Base-by-base conservation (phyloP, 2,888 invertebrate species). In the Eilema griseolum region DNA sequence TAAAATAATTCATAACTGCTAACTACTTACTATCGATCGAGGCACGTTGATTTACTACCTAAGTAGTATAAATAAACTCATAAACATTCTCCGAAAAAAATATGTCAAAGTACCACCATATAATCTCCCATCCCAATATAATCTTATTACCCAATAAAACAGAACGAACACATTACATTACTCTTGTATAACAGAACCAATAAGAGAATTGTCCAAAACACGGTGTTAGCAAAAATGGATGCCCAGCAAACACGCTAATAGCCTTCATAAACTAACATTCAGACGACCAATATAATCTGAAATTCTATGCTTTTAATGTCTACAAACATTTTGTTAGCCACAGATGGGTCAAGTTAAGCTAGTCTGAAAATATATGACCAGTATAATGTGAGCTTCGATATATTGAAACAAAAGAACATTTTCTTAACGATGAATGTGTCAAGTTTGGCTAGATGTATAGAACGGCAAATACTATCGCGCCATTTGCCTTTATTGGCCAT, bases 401-500 rank as follows among this genome's bases (percentile, higher is more conserved):
- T 62, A 33, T 71, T 68, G 66, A 71, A 61, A 60, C 24, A 66
- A 63, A 70, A 73, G 71, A 69, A 70, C 41, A 69, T 65, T 69
- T 66, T 31, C 31, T 26, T 71, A 68, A 66, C 69, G 70, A 61
- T 63, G 69, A 75, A 75, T 72, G 89, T 70, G 63, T 86, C 92
- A 86, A 73, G 70, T 66, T 87, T 89, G 20, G 74, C 72, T 87
- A 86, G 92, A 83, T 85, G 81, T 76, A 78, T 85, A 81, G 81
- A 86, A 81, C 78, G 84, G 80, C 87, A 88, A 89, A 87, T 90
- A 88, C 84, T 85, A 85, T 88, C 89, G 90, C 85, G 81, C 92
- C 92, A 92, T 94, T 94, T 92, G 86, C 88, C 81, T 93, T 92
- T 92, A 93, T 93, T 92, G 91, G 89, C 90, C 89, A 87, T 93